These are phyloP conservation scores for Grapholita molesta DNA, from an alignment of 1,140 invertebrate genomes.

Conservation along the genomic window DNA sequence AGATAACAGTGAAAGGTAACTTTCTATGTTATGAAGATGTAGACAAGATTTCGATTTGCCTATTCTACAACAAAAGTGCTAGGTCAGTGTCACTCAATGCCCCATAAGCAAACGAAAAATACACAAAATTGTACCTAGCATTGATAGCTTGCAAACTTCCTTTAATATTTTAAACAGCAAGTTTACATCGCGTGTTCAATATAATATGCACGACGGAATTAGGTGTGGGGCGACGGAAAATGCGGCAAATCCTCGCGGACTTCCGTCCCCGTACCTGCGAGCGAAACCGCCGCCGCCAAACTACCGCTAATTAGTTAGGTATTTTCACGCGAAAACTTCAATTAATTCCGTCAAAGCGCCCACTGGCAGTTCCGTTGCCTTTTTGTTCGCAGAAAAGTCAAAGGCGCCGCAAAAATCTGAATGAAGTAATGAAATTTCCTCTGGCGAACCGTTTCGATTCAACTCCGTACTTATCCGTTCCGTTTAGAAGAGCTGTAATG, in stretches of 20 bases:
- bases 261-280: constrained; percentile 26
- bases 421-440: constrained; percentile 41
- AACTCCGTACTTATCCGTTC: constrained; percentile 22
- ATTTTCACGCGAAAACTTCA: constrained; percentile 52
- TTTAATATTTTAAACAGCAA: not conserved
- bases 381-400: constrained; percentile 42
- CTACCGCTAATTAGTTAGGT: constrained; percentile 49
- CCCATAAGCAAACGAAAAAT: not conserved
- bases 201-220: not conserved
- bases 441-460: constrained; percentile 27
- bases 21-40: too few relatives aligned
- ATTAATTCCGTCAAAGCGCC: constrained; percentile 47
- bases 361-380: constrained; percentile 25
- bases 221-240: not conserved
- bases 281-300: constrained; percentile 25
- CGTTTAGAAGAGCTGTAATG: not conserved
- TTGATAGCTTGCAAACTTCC: not conserved
- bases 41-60: too few relatives aligned
- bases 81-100: not conserved
- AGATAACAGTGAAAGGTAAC: too few relatives aligned
- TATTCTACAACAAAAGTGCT: too few relatives aligned
- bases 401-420: constrained; percentile 38
- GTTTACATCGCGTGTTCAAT: not conserved
- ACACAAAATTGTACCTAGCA: not conserved
- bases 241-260: constrained; percentile 17